These are phyloP conservation scores for Garra rufa DNA, from an alignment of 2,113 vertebrate species.

Conservation along the genomic window DNA sequence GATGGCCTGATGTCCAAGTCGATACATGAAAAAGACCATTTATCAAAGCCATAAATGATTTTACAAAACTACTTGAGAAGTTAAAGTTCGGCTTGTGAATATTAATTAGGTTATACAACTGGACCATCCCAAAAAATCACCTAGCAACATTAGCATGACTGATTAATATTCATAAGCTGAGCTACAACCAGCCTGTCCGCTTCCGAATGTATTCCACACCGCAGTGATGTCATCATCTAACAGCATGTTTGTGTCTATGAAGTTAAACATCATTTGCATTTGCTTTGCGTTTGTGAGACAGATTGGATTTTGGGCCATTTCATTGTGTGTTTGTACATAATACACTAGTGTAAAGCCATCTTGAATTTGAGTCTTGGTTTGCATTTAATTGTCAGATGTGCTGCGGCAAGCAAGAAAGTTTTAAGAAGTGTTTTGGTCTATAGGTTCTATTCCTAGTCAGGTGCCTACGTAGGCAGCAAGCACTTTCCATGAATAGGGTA, in stretches of 20 bases:
- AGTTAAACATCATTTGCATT: neutral
- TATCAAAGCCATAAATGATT: neutral
- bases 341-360: neutral
- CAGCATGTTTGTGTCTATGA: neutral
- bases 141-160: neutral
- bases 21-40: neutral
- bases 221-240: neutral
- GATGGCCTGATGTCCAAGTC: neutral
- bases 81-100: neutral
- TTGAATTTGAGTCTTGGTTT: neutral
- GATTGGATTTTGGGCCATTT: neutral
- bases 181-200: neutral
- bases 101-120: neutral
- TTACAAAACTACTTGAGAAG: neutral
- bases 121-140: slow-evolving; percentile 1
- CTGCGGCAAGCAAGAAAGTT: neutral
- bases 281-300: neutral
- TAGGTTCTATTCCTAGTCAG: slow-evolving; percentile 7
- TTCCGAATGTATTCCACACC: neutral
- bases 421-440: neutral
- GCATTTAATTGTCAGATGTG: neutral
- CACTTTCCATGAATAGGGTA: neutral
- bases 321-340: neutral
- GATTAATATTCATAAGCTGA: neutral
- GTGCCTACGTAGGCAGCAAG: neutral